Base-by-base conservation (phyloP, 2,797 vertebrate species). In the Acanthornis magna region DNA sequence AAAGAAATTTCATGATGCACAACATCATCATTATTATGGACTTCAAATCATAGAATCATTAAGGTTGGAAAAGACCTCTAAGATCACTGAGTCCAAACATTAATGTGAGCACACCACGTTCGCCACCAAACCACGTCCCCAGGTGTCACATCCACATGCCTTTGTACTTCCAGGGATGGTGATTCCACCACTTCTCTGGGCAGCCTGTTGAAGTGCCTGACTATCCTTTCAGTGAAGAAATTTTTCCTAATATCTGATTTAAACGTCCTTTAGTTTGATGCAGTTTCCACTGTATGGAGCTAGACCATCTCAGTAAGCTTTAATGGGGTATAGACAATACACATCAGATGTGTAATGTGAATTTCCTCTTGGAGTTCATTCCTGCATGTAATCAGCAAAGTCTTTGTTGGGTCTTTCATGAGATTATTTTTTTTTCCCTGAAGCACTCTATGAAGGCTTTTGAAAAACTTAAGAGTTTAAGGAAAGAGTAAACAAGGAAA, bases 11-110 rank as follows among this genome's bases (percentile, higher is more conserved):
- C 25, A 23, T 25, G 26, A 21, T 86, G 21, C 8, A 81, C 26
- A 50, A 34, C 16, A 53, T 25, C 4, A 30, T 22, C 3, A 1
- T 67, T 23, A 62, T 47, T 70, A 42, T 42, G 34, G 26, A 10
- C 26, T 54, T 61, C 48, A 40, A 67, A 47, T 47, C 5, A 58
- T 7, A 51, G 23, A 38, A 26, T 30, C 7, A 22, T 27, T 68
- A 23, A 27, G 30, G 15, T 6, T 54, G 47, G 18, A 68, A 68
- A 74, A 74, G 7, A 19, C 13, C 6, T 16, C 30, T 34, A 26
- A 61, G 21, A 36, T 10, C 29, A 26, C 3, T 1, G 4, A 32
- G 16, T 42, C 26, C 34, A 36, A 27, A 42, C 0, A 0, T 27
- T 32, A 54, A 27, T 32, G 14, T 1, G 1, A 7, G 5, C 32